Conservation (phyloP, 2,113 vertebrate species). For the Acinonyx jubatus region DNA sequence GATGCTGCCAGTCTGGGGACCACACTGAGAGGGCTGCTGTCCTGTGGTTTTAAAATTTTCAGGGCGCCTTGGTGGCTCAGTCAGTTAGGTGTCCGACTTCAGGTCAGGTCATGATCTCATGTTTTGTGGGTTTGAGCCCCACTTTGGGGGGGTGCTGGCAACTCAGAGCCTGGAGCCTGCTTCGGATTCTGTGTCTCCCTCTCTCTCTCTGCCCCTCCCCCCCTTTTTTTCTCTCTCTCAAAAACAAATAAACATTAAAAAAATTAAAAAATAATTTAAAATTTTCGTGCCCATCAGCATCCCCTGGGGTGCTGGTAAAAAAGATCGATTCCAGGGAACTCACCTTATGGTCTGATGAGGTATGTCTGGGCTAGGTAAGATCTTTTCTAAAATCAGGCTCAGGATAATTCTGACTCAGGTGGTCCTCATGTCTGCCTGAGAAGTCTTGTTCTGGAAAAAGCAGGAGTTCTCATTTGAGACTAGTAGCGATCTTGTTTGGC, state of each 20-base stretch:
- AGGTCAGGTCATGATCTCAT: too few relatives aligned
- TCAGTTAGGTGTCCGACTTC: too few relatives aligned
- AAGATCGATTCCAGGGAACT: background rate
- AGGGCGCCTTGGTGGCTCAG: too few relatives aligned
- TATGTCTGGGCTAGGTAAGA: background rate
- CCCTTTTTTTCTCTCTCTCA: too few relatives aligned
- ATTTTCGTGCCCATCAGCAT: background rate
- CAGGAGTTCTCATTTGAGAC: background rate
- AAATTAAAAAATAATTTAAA: background rate
- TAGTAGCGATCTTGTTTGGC: accelerated
- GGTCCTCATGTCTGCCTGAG: background rate
- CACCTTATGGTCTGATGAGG: background rate
- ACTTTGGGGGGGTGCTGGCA: too few relatives aligned
- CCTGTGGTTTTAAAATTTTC: background rate
- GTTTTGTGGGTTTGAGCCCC: too few relatives aligned
- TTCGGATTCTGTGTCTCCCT: too few relatives aligned
- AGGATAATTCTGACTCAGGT: background rate
- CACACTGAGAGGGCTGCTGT: background rate
- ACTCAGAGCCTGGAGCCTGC: too few relatives aligned
- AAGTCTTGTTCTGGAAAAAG: background rate
- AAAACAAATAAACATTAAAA: too few relatives aligned
- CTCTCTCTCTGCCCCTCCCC: too few relatives aligned
- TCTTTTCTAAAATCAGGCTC: background rate
- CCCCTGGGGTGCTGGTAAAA: background rate
- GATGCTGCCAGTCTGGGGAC: background rate